Evolutionary conservation across 2,888 invertebrate species (phyloP).

Genomic region (Morpho achilles): DNA sequence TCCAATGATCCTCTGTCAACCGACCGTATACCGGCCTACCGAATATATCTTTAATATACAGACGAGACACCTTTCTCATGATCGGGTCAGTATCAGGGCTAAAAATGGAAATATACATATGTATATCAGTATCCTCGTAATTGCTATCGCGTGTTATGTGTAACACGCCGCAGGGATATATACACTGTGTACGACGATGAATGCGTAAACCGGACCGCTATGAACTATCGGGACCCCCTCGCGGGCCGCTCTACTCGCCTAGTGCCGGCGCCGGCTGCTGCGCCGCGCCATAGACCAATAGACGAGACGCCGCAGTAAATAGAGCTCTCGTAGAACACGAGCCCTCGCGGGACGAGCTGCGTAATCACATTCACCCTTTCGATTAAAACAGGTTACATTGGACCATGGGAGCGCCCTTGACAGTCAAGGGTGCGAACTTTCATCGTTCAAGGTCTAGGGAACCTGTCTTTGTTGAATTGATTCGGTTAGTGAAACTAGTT

Average conservation of each 20-base stretch:
- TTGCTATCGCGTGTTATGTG: too few relatives aligned
- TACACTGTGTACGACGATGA: too few relatives aligned
- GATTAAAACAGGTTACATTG: background rate
- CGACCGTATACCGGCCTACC: too few relatives aligned
- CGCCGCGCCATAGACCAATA: background rate
- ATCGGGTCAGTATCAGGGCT: too few relatives aligned
- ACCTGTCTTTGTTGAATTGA: constrained; percentile 10
- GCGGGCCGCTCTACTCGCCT: background rate
- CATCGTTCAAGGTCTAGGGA: constrained; percentile 8
- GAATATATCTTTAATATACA: too few relatives aligned
- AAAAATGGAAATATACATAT: too few relatives aligned
- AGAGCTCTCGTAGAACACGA: background rate
- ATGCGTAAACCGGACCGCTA: too few relatives aligned
- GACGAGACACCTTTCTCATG: too few relatives aligned
- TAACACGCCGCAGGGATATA: too few relatives aligned
- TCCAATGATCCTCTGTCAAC: too few relatives aligned
- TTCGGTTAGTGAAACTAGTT: constrained; percentile 2
- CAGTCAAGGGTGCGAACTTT: constrained; percentile 21
- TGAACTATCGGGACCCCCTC: too few relatives aligned
- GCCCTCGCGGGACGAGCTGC: background rate
- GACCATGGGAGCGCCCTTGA: constrained; percentile 23
- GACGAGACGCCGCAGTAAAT: background rate
- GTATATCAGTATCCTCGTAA: too few relatives aligned
- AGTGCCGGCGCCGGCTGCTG: background rate
- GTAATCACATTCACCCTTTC: constrained; percentile 3